Evolutionary conservation across 2,113 vertebrate species (phyloP), one percentile per base, ranked within the genome.

Genomic region (Leptobrachium leishanense): DNA sequence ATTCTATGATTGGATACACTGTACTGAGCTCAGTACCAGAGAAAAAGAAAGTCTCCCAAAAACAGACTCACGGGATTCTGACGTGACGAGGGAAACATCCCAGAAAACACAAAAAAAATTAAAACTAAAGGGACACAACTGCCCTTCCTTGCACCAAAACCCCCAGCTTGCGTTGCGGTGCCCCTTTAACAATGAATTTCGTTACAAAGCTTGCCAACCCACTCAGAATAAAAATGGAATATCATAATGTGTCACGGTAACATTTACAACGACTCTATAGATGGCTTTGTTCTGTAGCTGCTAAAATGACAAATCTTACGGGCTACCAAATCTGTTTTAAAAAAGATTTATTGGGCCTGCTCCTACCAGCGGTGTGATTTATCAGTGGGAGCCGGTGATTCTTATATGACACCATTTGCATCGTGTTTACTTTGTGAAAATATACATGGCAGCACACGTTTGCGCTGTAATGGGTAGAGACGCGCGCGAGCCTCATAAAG

Each of bases 401-500:
- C n/a, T 64, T 64, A 64, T 31, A 13, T 64, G 62, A 64, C 62
- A 13, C 62, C 1, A 64, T 64, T 64, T 64, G 62, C 62, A 64
- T 64, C n/a, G 3, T 9, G 62, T 64, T 64, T 20, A 7, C n/a
- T 64, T 64, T 64, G 62, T 8, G 62, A 39, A 10, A 31, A 39
- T 2, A 39, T 64, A 31, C n/a, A 2, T 10, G 3, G 31, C 9
- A 39, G 13, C 4, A 20, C 55, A 39, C 5, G 62, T 20, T 64
- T 64, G 15, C 9, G 20, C 39, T 64, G 69, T 44, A 43, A 62
- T 69, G 50, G 13, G 55, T 9, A 57, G 67, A 59, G 42, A 70
- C 11, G 54, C 59, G 70, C 42, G 76, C 54, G 63, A 59, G 43
- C 43, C 50, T 70, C n/a, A 70, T 70, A 71, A 70, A 59, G 11